These are phyloP conservation scores for Parus major DNA, from an alignment of 2,113 vertebrate species.

Conservation along the genomic window DNA sequence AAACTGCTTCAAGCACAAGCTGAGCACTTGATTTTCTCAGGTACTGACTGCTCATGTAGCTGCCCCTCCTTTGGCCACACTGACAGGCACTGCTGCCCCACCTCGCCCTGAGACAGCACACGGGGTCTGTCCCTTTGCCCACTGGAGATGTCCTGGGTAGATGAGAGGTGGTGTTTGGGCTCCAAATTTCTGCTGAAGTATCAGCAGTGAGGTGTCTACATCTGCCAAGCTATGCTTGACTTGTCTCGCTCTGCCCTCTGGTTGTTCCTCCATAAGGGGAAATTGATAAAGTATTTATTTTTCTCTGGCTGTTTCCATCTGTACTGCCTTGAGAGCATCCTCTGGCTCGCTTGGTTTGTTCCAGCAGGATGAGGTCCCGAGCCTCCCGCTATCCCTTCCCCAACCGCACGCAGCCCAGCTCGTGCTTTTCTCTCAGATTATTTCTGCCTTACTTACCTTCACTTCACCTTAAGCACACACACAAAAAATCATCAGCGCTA, in stretches of 20 bases:
- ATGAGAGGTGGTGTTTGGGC: not conserved
- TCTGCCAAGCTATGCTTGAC: not conserved
- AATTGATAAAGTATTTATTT: slow-evolving; percentile 21
- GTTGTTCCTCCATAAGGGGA: not conserved
- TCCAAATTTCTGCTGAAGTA: not conserved
- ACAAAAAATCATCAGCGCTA: not conserved
- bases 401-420: fast-evolving
- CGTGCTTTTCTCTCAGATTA: not conserved
- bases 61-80: not conserved
- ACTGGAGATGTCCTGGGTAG: not conserved
- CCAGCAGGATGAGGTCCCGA: not conserved
- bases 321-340: not conserved
- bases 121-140: not conserved
- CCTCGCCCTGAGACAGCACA: not conserved
- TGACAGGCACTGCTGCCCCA: not conserved
- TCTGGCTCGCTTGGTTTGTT: not conserved
- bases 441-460: slow-evolving; percentile 24
- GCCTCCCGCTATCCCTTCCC: not conserved
- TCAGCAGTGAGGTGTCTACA: not conserved
- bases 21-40: not conserved
- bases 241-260: not conserved
- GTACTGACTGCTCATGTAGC: not conserved
- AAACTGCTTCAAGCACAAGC: not conserved
- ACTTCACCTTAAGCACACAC: slow-evolving; percentile 14
- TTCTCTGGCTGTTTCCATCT: not conserved